phyloP scores from a whole-genome alignment of 1,140 invertebrate species.

The Homarus americanus region DNA sequence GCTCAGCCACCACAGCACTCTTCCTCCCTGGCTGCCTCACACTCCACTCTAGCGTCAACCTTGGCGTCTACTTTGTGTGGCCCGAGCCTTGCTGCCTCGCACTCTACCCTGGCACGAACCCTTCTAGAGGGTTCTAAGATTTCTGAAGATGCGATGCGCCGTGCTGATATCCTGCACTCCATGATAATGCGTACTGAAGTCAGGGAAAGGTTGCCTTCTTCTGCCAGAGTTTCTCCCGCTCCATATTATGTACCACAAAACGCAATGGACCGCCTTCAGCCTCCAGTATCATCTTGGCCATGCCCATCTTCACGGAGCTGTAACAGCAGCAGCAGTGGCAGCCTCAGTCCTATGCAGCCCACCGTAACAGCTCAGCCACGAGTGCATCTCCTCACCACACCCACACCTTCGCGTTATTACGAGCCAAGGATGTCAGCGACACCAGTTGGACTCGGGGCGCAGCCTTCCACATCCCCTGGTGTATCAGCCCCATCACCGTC shows the following conservation, averaged over 20 bases:
- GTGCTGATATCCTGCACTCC: constrained; percentile 70
- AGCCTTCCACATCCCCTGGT: constrained; percentile 52
- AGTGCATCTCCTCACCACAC: constrained; percentile 62
- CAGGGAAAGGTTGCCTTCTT: constrained; percentile 77
- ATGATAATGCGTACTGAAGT: constrained; percentile 67
- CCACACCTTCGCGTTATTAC: constrained; percentile 69
- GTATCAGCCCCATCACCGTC: constrained; percentile 46
- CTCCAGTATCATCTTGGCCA: constrained; percentile 73
- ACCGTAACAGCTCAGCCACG: constrained; percentile 54
- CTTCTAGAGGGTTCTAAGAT: constrained; percentile 78
- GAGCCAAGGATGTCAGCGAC: constrained; percentile 71
- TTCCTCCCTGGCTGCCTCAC: constrained; percentile 79
- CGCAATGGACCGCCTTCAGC: constrained; percentile 78
- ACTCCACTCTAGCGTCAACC: constrained; percentile 75
- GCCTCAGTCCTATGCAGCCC: constrained; percentile 55
- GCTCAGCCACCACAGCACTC: constrained; percentile 77
- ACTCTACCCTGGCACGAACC: constrained; percentile 73
- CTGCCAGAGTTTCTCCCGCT: constrained; percentile 78
- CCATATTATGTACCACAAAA: constrained; percentile 78
- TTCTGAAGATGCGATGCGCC: constrained; percentile 78
- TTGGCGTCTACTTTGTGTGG: constrained; percentile 74
- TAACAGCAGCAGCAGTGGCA: constrained; percentile 46
- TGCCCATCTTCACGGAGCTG: constrained; percentile 46
- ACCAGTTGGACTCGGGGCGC: constrained; percentile 53
- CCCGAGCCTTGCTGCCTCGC: constrained; percentile 72